These are phyloP conservation scores for Drosophila lowei DNA, from an alignment of 1,140 invertebrate species.

Conservation along the genomic window DNA sequence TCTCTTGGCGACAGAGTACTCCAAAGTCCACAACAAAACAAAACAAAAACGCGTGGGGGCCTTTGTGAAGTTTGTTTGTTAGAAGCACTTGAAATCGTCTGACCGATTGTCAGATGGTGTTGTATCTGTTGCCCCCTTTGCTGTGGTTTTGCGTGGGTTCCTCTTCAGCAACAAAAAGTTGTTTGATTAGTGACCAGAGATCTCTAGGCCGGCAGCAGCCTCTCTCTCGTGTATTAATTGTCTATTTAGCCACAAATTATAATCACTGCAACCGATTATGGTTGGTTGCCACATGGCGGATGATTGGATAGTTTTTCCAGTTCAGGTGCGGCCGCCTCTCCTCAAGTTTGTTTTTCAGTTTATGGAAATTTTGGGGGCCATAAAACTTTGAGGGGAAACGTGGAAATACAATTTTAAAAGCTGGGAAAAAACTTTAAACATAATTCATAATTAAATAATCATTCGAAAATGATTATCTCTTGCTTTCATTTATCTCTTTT, in stretches of 20 bases:
- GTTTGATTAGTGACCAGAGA: slow-evolving; percentile 62
- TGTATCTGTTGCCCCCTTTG: slow-evolving; percentile 15
- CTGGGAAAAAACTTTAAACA: neutral
- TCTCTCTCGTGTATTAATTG: slow-evolving; percentile 59
- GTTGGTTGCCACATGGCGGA: slow-evolving; percentile 1
- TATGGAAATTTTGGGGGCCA: slow-evolving; percentile 27
- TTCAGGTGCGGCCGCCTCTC: neutral
- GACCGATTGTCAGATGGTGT: slow-evolving; percentile 49
- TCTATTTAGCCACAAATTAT: slow-evolving; percentile 66
- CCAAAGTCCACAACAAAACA: slow-evolving; percentile 59
- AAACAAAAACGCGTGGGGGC: slow-evolving; percentile 60
- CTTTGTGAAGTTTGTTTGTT: slow-evolving; percentile 53
- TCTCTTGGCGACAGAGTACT: too few species aligned
- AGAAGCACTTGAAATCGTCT: slow-evolving; percentile 74
- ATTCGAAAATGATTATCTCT: neutral
- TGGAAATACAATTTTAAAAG: neutral
- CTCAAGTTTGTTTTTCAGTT: slow-evolving; percentile 18
- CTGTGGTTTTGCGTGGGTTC: slow-evolving; percentile 58
- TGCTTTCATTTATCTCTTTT: neutral
- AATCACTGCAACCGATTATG: slow-evolving; percentile 48
- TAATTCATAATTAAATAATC: neutral
- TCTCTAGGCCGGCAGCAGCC: slow-evolving; percentile 30
- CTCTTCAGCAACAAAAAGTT: slow-evolving; percentile 42
- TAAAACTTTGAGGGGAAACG: slow-evolving; percentile 31
- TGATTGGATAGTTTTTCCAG: slow-evolving; percentile 8